Percentiles rank a stretch among this genome's conserved stretches.
Conservation (phyloP, 2,888 invertebrate species). For the Fragum fragum region DNA sequence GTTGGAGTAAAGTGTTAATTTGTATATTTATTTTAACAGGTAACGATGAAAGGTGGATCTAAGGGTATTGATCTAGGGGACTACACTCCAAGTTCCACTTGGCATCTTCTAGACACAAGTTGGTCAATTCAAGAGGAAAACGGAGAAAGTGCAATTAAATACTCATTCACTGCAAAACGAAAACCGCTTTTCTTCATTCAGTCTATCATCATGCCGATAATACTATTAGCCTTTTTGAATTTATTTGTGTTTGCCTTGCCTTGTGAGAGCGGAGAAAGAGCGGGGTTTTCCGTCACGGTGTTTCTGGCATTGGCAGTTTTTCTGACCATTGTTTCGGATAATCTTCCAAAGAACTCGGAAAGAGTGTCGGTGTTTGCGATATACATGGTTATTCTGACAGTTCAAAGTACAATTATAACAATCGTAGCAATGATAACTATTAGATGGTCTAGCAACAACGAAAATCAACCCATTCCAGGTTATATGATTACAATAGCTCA, state of each 20-base stretch:
- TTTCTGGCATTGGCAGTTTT: not conserved
- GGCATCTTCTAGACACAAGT: not conserved
- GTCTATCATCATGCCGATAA: not conserved
- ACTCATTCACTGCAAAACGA: not conserved
- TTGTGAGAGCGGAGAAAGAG: conserved; percentile 13
- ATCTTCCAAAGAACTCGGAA: not conserved
- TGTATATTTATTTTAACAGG: not conserved
- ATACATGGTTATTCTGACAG: not conserved
- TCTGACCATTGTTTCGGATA: not conserved
- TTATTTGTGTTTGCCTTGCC: conserved; percentile 1
- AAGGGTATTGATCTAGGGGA: not conserved
- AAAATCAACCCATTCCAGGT: not conserved
- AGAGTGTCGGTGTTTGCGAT: not conserved
- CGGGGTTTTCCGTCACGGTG: conserved; percentile 1
- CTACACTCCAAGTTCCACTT: not conserved
- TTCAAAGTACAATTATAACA: conserved; percentile 5
- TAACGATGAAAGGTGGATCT: not conserved
- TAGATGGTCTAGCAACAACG: not conserved
- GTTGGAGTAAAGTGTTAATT: no score
- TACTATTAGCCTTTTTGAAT: not conserved
- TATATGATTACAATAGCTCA: not conserved
- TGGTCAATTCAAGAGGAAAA: not conserved
- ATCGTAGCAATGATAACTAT: not conserved
- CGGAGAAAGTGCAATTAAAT: not conserved
- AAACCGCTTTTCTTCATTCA: conserved; percentile 1